These are phyloP conservation scores for Iselma pallidipennis DNA, from an alignment of 2,888 invertebrate species.

Conservation along the genomic window DNA sequence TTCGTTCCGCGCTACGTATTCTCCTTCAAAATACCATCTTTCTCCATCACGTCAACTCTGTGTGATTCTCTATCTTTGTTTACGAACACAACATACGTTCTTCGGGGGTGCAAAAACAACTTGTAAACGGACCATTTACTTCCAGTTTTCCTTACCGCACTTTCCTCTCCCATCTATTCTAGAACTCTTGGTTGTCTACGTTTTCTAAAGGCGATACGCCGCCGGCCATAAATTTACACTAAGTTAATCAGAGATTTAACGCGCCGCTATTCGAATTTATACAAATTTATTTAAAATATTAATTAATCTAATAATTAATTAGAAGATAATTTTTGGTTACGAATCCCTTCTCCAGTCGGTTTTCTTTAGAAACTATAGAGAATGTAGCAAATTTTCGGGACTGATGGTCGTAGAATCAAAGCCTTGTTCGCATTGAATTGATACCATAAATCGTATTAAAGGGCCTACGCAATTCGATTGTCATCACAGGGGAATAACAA, in stretches of 20 bases:
- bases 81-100: constrained; percentile 39
- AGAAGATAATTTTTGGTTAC: no score
- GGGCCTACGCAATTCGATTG: no score
- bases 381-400: no score
- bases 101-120: constrained; percentile 42
- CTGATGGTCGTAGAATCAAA: no score
- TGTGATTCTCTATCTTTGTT: constrained; percentile 32
- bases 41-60: constrained; percentile 24
- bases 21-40: constrained; percentile 20
- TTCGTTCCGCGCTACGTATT: constrained; percentile 37
- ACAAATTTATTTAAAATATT: no score
- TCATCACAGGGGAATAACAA: no score
- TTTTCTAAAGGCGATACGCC: background rate
- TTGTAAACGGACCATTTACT: constrained; percentile 46
- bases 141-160: constrained; percentile 36
- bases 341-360: no score
- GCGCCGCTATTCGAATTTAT: constrained; percentile 13
- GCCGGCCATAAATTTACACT: constrained; percentile 17
- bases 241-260: constrained; percentile 18
- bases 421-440: no score
- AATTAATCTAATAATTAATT: no score
- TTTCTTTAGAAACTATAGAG: no score
- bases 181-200: background rate
- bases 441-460: no score
- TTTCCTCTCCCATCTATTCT: constrained; percentile 13